Percentiles rank a stretch among this genome's conserved stretches.
Conservation (phyloP, 2,113 vertebrate species). For the Cottus gobio region DNA sequence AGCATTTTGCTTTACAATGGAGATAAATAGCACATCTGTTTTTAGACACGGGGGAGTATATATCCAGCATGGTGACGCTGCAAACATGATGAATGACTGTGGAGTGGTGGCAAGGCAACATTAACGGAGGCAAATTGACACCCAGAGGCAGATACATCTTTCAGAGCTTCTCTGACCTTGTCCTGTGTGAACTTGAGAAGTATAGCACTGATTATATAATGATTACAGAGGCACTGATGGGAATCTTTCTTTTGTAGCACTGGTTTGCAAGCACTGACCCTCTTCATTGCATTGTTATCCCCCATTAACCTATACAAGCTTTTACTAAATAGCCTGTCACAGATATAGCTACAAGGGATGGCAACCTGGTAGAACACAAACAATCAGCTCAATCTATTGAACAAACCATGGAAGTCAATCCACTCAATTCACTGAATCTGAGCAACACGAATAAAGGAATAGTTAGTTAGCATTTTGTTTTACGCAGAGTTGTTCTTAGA, state of each 20-base stretch:
- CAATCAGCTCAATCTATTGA: too few species aligned
- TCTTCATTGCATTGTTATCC: not conserved
- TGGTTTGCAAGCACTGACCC: not conserved
- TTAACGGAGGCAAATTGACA: conserved; percentile 7
- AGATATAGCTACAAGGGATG: not conserved
- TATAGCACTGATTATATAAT: not conserved
- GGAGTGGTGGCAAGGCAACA: not conserved
- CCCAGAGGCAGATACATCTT: not conserved
- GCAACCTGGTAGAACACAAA: not conserved
- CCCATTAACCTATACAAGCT: too few species aligned
- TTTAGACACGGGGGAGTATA: not conserved
- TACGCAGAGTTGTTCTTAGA: too few species aligned
- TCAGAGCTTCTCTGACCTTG: not conserved
- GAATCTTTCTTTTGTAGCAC: not conserved
- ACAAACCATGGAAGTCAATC: too few species aligned
- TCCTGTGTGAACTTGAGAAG: conserved; percentile 9
- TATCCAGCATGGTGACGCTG: not conserved
- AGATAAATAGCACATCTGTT: conserved; percentile 14
- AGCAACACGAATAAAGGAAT: not conserved
- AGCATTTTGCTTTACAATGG: not conserved
- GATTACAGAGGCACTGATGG: not conserved
- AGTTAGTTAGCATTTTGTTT: not conserved
- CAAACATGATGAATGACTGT: conserved; percentile 24
- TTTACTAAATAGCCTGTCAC: not conserved
- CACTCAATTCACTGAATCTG: not conserved